Conservation (phyloP, 2,888 invertebrate genomes). For the Heliconius cydno region DNA sequence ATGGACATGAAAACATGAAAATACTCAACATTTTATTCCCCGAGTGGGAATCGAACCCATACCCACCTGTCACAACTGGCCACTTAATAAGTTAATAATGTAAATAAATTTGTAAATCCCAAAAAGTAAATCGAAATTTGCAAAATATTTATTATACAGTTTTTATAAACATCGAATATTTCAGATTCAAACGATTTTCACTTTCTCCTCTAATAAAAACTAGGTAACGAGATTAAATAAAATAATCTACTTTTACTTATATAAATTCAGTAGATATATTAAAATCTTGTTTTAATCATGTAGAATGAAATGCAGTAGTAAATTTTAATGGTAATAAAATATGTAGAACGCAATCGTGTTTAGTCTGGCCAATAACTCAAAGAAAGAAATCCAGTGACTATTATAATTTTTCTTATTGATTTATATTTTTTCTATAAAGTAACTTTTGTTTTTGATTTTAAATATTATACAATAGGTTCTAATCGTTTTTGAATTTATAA, state of each 20-base stretch:
- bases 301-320: conserved; percentile 22
- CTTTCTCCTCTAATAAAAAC: conserved; percentile 34
- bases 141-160: background rate
- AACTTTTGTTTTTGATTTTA: background rate
- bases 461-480: background rate
- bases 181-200: conserved; percentile 16
- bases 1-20: no score
- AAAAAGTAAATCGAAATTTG: no score
- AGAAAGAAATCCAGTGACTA: conserved; percentile 8
- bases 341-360: conserved; percentile 27
- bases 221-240: conserved; percentile 36
- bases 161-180: conserved; percentile 1
- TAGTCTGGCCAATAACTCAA: conserved; percentile 15
- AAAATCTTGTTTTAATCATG: conserved; percentile 29
- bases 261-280: conserved; percentile 21
- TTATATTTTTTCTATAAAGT: background rate
- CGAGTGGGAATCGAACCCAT: no score
- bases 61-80: no score
- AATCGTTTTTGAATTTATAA: no score
- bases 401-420: conserved; percentile 14
- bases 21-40: no score
- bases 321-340: conserved; percentile 39
- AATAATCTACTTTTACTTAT: conserved; percentile 4
- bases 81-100: background rate
- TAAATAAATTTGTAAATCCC: background rate